These are phyloP conservation scores for Chlorodrepanis virens DNA, from an alignment of 2,113 vertebrate genomes.

Conservation along the genomic window DNA sequence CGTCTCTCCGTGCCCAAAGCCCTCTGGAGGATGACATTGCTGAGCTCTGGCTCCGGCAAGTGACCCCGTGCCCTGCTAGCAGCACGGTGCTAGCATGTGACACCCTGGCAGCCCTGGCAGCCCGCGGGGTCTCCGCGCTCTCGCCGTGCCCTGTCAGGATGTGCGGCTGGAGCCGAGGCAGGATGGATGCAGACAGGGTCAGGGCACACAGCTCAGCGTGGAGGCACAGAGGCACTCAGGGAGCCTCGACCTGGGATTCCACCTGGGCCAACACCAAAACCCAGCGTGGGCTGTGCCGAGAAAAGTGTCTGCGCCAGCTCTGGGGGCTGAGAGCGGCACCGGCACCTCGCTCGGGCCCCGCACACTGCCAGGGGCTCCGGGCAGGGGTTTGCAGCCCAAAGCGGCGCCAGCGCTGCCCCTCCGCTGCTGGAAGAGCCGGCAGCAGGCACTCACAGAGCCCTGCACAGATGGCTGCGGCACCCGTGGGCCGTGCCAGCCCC, in stretches of 20 bases:
- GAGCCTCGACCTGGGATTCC: background rate
- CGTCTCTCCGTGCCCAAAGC: background rate
- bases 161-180: accelerated
- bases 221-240: background rate
- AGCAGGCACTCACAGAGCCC: background rate
- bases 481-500: background rate
- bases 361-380: background rate
- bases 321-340: accelerated
- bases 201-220: background rate
- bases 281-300: accelerated
- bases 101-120: background rate
- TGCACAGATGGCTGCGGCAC: background rate
- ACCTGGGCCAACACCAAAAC: accelerated
- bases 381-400: background rate
- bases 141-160: accelerated
- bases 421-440: background rate
- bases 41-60: background rate
- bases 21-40: background rate
- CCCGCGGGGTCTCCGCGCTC: accelerated
- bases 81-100: background rate
- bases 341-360: accelerated
- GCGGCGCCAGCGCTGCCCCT: background rate
- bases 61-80: background rate
- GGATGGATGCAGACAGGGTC: accelerated
- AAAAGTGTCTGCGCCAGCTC: accelerated